phyloP scores from a whole-genome alignment of 1,140 invertebrate species.

The Apis dorsata region DNA sequence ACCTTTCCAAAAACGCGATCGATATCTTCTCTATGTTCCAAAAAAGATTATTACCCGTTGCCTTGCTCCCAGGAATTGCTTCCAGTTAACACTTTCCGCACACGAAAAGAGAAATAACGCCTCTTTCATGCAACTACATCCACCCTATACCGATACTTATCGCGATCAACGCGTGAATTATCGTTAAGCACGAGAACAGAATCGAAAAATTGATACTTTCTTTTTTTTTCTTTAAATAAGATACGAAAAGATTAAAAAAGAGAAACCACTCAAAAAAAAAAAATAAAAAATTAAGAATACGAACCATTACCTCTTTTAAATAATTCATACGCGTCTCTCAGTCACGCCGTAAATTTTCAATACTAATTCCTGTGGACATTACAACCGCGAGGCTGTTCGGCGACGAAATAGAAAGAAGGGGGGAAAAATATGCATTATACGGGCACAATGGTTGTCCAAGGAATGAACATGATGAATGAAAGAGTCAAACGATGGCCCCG shows the following conservation, averaged over 20 bases:
- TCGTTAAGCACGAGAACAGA: not conserved
- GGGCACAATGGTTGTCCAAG: constrained; percentile 50
- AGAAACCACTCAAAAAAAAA: not conserved
- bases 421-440: constrained; percentile 44
- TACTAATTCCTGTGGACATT: constrained; percentile 37
- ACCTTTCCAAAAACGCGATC: constrained; percentile 45
- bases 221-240: not conserved
- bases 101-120: too few species aligned
- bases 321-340: constrained; percentile 24
- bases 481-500: constrained; percentile 60
- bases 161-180: not conserved
- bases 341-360: constrained; percentile 33
- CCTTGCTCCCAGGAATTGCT: too few species aligned
- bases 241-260: not conserved
- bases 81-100: too few species aligned
- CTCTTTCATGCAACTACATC: too few species aligned
- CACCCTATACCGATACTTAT: too few species aligned
- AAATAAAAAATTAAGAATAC: not conserved
- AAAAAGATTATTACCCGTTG: not conserved
- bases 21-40: constrained; percentile 3
- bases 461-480: constrained; percentile 63
- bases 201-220: not conserved
- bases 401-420: constrained; percentile 14
- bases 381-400: constrained; percentile 34
- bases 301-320: constrained; percentile 12